Conservation (phyloP, 2,113 vertebrate genomes). For the Heloderma charlesbogerti region DNA sequence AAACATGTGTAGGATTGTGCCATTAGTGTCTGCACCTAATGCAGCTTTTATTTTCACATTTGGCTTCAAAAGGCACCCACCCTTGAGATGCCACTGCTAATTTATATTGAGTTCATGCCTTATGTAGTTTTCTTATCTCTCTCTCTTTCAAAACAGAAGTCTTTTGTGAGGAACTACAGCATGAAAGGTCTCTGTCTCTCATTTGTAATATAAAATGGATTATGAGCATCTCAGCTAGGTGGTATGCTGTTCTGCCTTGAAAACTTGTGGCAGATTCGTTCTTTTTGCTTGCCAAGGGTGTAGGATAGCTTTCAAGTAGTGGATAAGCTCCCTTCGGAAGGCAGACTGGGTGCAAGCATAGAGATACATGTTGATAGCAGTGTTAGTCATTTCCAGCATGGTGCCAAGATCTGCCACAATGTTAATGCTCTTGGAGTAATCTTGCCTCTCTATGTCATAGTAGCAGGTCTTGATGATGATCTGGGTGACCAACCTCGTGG, state of each 20-base stretch:
- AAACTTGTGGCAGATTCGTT: not conserved
- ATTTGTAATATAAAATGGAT: not conserved
- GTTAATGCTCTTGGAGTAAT: conserved; percentile 71
- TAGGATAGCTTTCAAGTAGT: conserved; percentile 40
- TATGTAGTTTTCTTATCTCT: not conserved
- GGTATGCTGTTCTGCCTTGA: not conserved
- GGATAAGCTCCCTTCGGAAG: conserved; percentile 67
- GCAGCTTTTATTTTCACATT: not conserved
- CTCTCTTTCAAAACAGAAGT: not conserved
- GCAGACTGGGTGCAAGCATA: conserved; percentile 73
- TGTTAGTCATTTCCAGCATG: conserved; percentile 74
- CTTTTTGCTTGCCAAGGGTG: conserved; percentile 43
- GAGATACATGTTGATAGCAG: conserved; percentile 74
- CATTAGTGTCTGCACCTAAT: not conserved
- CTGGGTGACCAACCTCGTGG: conserved; percentile 70
- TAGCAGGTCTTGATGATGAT: conserved; percentile 69
- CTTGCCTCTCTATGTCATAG: conserved; percentile 61
- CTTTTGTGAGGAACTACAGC: not conserved
- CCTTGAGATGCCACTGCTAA: not conserved
- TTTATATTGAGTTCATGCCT: not conserved
- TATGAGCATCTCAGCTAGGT: too few species aligned
- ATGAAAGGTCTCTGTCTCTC: not conserved
- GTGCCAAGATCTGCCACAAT: conserved; percentile 71
- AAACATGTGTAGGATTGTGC: too few species aligned
- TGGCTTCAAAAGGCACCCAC: not conserved